These are phyloP conservation scores for Dicroscelio sp. DNA, from an alignment of 2,888 invertebrate genomes.

Conservation along the genomic window DNA sequence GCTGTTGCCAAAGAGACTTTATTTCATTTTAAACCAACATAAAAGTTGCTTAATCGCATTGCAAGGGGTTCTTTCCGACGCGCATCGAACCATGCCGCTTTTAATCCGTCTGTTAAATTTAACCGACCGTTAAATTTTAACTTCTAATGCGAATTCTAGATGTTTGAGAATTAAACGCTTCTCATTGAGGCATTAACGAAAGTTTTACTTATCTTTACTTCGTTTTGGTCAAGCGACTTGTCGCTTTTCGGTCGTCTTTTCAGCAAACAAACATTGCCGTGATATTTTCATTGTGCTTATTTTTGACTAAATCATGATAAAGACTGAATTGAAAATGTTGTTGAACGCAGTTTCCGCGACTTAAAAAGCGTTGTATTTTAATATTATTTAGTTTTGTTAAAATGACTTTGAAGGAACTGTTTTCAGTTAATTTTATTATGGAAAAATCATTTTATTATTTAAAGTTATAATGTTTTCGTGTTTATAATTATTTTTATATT, in stretches of 20 bases:
- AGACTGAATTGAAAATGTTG: too few relatives aligned
- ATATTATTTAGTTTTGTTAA: too few relatives aligned
- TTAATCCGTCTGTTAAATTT: slow-evolving; percentile 90
- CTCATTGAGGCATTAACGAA: slow-evolving; percentile 65
- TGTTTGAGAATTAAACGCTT: slow-evolving; percentile 70
- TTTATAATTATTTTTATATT: too few relatives aligned
- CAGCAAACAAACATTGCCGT: slow-evolving; percentile 17
- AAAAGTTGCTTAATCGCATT: slow-evolving; percentile 89
- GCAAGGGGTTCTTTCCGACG: slow-evolving; percentile 72
- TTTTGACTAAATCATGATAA: too few relatives aligned
- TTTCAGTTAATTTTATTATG: too few relatives aligned
- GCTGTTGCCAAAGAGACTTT: slow-evolving; percentile 18
- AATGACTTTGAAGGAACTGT: too few relatives aligned
- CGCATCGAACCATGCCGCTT: slow-evolving; percentile 88
- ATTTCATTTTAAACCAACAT: slow-evolving; percentile 89
- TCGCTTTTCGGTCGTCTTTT: slow-evolving; percentile 15
- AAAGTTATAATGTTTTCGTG: too few relatives aligned
- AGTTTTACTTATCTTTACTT: slow-evolving; percentile 57
- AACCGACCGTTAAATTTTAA: slow-evolving; percentile 89
- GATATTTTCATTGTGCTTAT: neutral
- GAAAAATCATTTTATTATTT: too few relatives aligned
- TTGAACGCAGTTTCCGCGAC: too few relatives aligned
- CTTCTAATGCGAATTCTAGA: slow-evolving; percentile 76
- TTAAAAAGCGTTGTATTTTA: too few relatives aligned
- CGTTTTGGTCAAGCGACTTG: slow-evolving; percentile 48